A percentile compares a stretch with the other conserved stretches of the same genome.
These are phyloP conservation scores for Gallinago nigripennis DNA, from an alignment of 2,797 vertebrate genomes.

Conservation along the genomic window DNA sequence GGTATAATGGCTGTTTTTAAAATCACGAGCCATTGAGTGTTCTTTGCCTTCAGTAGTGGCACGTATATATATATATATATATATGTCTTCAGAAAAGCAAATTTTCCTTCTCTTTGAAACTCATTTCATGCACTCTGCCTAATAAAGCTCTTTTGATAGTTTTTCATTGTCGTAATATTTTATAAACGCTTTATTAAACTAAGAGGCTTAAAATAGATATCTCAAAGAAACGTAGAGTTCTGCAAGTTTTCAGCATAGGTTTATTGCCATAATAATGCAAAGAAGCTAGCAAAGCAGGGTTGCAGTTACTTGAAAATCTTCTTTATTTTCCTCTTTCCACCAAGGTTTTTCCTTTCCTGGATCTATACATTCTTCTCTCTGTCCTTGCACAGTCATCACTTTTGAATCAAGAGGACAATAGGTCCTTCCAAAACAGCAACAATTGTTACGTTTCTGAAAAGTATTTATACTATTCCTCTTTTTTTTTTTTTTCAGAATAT, in stretches of 20 bases:
- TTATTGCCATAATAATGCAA: not conserved
- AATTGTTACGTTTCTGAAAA: not conserved
- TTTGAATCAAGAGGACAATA: not conserved
- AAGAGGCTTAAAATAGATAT: not conserved
- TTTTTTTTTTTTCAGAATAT: not conserved
- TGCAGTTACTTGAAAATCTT: not conserved
- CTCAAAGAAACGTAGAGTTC: not conserved
- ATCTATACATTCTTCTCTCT: not conserved
- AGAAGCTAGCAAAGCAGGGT: not conserved
- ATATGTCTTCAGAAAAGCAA: not conserved
- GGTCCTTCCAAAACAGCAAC: not conserved
- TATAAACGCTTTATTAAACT: not conserved
- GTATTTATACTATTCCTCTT: not conserved
- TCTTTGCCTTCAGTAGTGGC: not conserved
- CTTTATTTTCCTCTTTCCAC: not conserved
- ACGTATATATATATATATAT: not conserved
- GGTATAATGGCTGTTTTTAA: not conserved
- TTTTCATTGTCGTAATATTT: constrained; percentile 4
- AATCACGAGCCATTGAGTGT: not conserved
- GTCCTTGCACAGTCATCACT: not conserved
- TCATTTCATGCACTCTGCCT: not conserved
- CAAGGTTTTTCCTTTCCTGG: not conserved
- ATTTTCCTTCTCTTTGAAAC: not conserved
- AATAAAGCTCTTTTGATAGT: not conserved
- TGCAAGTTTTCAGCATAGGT: not conserved